Base-by-base conservation (phyloP, 1,140 invertebrate species). In the Megalopta genalis region DNA sequence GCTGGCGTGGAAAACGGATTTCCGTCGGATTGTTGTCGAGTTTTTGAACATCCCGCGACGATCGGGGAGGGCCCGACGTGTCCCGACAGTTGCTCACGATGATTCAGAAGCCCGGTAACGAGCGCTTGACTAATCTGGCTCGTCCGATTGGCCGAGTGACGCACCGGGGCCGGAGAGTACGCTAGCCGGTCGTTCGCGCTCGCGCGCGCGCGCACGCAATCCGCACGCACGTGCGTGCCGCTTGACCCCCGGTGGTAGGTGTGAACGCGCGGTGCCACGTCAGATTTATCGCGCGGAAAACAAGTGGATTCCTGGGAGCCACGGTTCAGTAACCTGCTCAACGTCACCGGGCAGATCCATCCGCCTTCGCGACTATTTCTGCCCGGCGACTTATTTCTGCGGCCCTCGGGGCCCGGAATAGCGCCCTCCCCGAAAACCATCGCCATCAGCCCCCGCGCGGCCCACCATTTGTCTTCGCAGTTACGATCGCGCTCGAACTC, bases 71-170 rank as follows among this genome's bases (percentile, higher is more conserved):
- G 4, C 32, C 32, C 32, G 32, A 32, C 32, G 32, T 32, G 4
- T 4, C 32, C 32, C 32, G 32, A 32, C 32, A 4, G 4, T 32
- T 4, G 32, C 32, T 32, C 1, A 32, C 25, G 52, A 62, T 85
- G 83, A 81, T 63, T 80, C 72, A 81, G 71, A 62, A 52, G 66
- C 57, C 27, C 32, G 46, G 59, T 75, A 60, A 70, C 62, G 57
- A 74, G 57, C 70, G 66, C 49, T 49, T 72, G 73, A 67, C 67
- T 80, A 74, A 86, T 86, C 81, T 64, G 25, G 73, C 60, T 54
- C 68, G 57, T 75, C 65, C 83, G 82, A 80, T 72, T 62, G 49
- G 57, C 25, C 75, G 79, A 67, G 59, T 86, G 83, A 80, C 83
- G 84, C 80, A 86, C 8, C 32, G 59, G 63, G 59, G 32, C 32